Evolutionary conservation across 1,140 invertebrate genomes (phyloP).

Genomic region (Rhopalosiphum maidis): DNA sequence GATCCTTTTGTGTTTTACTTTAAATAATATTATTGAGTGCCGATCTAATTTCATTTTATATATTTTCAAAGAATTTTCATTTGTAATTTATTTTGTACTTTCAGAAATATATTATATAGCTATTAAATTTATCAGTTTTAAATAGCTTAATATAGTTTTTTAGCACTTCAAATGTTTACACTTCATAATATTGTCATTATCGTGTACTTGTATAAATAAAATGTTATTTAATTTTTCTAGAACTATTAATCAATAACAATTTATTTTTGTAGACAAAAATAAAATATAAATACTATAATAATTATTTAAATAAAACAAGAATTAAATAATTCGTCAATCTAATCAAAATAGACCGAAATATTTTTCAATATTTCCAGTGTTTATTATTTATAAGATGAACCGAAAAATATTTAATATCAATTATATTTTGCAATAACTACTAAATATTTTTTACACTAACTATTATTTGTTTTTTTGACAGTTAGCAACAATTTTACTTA

Average conservation of each 20-base stretch:
- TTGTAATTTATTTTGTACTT: background rate
- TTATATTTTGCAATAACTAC: background rate
- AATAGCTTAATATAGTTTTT: background rate
- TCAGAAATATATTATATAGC: background rate
- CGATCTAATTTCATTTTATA: conserved; percentile 14
- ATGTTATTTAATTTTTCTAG: background rate
- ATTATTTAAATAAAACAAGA: background rate
- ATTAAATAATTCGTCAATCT: background rate
- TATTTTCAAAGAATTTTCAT: background rate
- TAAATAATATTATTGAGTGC: background rate
- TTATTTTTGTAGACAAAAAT: background rate
- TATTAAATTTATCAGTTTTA: background rate
- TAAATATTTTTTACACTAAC: background rate
- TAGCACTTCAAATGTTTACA: background rate
- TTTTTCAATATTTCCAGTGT: background rate
- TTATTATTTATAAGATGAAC: background rate
- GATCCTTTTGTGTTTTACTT: background rate
- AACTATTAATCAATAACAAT: background rate
- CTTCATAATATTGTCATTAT: background rate
- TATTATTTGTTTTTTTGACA: too few relatives aligned
- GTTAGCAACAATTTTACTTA: background rate
- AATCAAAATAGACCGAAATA: background rate
- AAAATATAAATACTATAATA: background rate
- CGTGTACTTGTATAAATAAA: background rate
- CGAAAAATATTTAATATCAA: background rate